Percentiles rank a stretch among this genome's conserved stretches.
Evolutionary conservation across 1,140 invertebrate species (phyloP).

Genomic region (Myzus persicae): DNA sequence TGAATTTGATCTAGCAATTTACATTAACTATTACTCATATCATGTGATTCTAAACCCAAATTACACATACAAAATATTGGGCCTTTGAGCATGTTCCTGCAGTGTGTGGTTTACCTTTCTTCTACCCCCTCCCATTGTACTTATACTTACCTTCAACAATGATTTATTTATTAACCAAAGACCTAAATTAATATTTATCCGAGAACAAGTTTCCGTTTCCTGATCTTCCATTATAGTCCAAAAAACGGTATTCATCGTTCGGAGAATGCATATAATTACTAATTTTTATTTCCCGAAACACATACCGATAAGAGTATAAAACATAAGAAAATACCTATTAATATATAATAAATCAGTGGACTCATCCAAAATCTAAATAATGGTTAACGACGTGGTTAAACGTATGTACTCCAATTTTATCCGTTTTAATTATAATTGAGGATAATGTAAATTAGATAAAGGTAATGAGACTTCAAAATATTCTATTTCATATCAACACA

Average conservation of each 20-base stretch:
- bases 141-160: too few relatives aligned
- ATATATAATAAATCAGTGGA: not conserved
- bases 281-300: not conserved
- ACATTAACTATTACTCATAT: not conserved
- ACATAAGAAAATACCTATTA: not conserved
- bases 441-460: not conserved
- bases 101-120: not conserved
- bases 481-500: not conserved
- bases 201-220: not conserved
- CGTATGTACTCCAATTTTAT: not conserved
- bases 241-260: not conserved
- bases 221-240: not conserved
- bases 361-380: not conserved
- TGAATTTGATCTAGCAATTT: not conserved
- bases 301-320: not conserved
- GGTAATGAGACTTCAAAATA: not conserved
- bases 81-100: not conserved
- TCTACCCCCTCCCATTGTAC: too few relatives aligned
- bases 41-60: not conserved
- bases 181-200: not conserved
- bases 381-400: not conserved
- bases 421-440: not conserved
- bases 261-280: not conserved
- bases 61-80: not conserved
- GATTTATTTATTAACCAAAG: not conserved